These are phyloP conservation scores for Alcedo quadribrachys DNA, from an alignment of 2,797 vertebrate species.

Conservation along the genomic window DNA sequence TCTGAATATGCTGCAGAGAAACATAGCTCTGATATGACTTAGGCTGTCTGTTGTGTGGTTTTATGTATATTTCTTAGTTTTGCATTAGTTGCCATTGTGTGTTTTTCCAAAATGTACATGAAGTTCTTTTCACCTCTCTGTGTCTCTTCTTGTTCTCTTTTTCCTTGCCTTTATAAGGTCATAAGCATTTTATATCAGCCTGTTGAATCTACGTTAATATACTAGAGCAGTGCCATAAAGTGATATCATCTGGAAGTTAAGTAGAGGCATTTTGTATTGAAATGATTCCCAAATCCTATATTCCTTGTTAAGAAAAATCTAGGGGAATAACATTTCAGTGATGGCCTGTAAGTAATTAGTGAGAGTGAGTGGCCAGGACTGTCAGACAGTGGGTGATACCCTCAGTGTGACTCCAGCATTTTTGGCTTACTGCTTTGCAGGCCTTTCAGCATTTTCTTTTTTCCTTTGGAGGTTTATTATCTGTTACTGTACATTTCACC, in stretches of 20 bases:
- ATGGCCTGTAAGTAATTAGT: conserved; percentile 36
- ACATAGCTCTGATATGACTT: neutral
- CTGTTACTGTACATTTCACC: conserved; percentile 1
- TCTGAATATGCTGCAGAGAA: neutral
- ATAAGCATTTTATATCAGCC: conserved; percentile 55
- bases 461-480: conserved; percentile 34
- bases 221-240: conserved; percentile 40
- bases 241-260: conserved; percentile 57
- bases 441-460: conserved; percentile 36
- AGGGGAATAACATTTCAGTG: conserved; percentile 57
- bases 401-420: neutral
- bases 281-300: conserved; percentile 65
- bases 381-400: conserved; percentile 47
- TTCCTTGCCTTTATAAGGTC: conserved; percentile 21
- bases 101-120: neutral
- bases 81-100: neutral
- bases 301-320: conserved; percentile 43
- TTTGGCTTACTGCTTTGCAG: conserved; percentile 34
- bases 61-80: neutral
- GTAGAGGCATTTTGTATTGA: conserved; percentile 58
- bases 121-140: neutral
- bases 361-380: neutral
- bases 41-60: neutral
- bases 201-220: conserved; percentile 55
- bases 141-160: conserved; percentile 38